Evolutionary conservation across 2,888 invertebrate species (phyloP).

Genomic region (Papilio demoleus): DNA sequence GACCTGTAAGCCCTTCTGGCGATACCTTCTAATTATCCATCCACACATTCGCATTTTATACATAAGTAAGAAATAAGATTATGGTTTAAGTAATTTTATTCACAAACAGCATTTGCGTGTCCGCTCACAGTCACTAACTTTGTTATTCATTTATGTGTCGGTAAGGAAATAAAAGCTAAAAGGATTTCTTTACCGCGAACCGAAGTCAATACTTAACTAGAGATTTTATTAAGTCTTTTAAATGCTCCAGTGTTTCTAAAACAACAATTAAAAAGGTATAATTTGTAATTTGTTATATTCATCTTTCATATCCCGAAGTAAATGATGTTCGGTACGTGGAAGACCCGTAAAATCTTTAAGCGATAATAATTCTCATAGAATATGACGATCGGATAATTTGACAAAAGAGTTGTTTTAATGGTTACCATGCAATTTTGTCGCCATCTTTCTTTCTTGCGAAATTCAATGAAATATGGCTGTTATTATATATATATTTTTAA

Average conservation of each 20-base stretch:
- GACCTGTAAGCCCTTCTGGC: too few relatives aligned
- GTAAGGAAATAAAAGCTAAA: constrained; percentile 10
- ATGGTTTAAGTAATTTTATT: constrained; percentile 27
- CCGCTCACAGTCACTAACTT: constrained; percentile 20
- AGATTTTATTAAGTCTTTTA: not conserved
- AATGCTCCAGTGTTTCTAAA: too few relatives aligned
- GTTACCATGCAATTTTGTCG: not conserved
- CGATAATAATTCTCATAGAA: not conserved
- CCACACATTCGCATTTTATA: too few relatives aligned
- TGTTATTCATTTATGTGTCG: constrained; percentile 22
- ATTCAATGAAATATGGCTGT: too few relatives aligned
- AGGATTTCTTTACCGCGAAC: constrained; percentile 16
- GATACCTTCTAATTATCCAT: too few relatives aligned
- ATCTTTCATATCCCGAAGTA: too few relatives aligned
- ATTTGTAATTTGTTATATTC: too few relatives aligned
- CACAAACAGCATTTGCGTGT: constrained; percentile 7
- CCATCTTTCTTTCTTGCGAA: not conserved
- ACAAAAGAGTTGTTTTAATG: not conserved
- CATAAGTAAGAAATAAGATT: too few relatives aligned
- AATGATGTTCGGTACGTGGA: not conserved
- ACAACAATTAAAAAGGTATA: too few relatives aligned
- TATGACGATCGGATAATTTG: not conserved
- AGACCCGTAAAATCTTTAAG: not conserved
- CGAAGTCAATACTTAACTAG: not conserved
- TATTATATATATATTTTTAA: too few relatives aligned